Evolutionary conservation across 2,888 invertebrate species (phyloP).

Genomic region (Troilus luridus): DNA sequence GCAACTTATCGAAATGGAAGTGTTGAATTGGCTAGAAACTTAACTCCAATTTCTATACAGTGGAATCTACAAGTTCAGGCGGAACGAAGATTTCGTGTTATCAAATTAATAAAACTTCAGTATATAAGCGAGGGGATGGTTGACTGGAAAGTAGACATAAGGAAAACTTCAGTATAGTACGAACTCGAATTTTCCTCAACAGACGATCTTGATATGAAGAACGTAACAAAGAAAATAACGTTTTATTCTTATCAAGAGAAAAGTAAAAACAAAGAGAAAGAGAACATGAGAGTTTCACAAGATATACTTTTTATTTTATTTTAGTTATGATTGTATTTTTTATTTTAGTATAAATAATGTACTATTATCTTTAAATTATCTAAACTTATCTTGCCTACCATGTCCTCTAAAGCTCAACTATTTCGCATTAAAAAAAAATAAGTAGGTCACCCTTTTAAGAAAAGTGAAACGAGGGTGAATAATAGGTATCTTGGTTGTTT

Average conservation of each 20-base stretch:
- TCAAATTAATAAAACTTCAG: too few species aligned
- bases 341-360: neutral
- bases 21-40: neutral
- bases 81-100: neutral
- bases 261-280: neutral
- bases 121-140: too few species aligned
- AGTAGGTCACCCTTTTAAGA: neutral
- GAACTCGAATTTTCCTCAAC: neutral
- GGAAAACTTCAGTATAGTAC: neutral
- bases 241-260: neutral
- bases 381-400: neutral
- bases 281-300: neutral
- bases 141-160: too few species aligned
- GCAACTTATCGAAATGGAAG: neutral
- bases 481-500: slow-evolving; percentile 13
- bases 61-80: neutral
- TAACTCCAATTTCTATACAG: neutral
- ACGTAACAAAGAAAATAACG: neutral
- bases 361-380: neutral
- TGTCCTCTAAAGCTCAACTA: neutral
- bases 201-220: neutral
- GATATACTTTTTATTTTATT: neutral
- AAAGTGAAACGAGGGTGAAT: neutral
- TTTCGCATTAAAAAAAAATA: neutral
- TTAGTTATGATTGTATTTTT: neutral